These are phyloP conservation scores for Acanthosoma haemorrhoidale DNA, from an alignment of 2,888 invertebrate species.

Conservation along the genomic window DNA sequence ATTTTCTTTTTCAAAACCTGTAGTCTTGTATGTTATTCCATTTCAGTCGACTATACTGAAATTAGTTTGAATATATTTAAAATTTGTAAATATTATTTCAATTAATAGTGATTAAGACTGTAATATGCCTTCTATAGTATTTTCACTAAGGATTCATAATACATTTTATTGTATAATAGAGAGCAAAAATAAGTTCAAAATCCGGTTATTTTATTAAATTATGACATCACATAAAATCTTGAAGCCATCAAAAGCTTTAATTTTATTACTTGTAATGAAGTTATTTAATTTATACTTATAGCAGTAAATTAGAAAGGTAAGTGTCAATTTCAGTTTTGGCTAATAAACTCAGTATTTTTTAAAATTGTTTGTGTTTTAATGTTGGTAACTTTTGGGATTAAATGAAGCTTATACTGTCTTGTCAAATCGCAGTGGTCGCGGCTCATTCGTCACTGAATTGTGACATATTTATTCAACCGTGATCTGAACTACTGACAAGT, in stretches of 20 bases:
- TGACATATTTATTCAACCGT: conserved; percentile 14
- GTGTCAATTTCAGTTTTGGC: background rate
- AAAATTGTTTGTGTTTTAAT: background rate
- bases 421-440: background rate
- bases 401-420: background rate
- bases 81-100: conserved; percentile 22
- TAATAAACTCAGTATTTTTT: background rate
- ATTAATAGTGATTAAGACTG: conserved; percentile 17
- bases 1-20: conserved; percentile 4
- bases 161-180: background rate
- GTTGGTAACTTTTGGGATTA: background rate
- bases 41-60: conserved; percentile 16
- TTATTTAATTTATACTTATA: background rate
- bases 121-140: conserved; percentile 5
- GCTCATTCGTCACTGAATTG: conserved; percentile 4
- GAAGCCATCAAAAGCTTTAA: conserved; percentile 2
- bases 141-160: background rate
- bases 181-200: background rate
- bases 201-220: conserved; percentile 2
- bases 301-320: background rate
- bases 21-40: conserved; percentile 18
- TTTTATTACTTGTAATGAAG: background rate
- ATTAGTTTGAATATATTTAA: conserved; percentile 20
- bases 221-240: conserved; percentile 11
- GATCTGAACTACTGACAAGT: background rate